Conservation (phyloP, 2,113 vertebrate genomes). For the Myrmecobius fasciatus region DNA sequence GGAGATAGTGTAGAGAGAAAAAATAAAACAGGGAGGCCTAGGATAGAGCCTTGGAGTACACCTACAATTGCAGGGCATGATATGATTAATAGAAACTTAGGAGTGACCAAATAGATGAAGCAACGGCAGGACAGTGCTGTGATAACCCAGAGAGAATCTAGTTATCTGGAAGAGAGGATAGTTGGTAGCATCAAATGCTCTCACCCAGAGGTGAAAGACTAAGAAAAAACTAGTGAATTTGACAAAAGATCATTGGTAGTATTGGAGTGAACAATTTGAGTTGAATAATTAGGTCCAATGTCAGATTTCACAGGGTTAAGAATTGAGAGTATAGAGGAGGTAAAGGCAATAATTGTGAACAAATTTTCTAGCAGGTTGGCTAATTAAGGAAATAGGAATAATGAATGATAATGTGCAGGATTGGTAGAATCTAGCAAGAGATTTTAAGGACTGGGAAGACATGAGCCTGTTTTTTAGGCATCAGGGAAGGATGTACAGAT, state of each 20-base stretch:
- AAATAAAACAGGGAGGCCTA: neutral
- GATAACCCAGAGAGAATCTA: neutral
- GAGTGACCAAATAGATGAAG: neutral
- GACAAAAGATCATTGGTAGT: neutral
- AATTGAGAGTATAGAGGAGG: neutral
- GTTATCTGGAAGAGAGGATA: neutral
- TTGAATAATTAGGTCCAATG: neutral
- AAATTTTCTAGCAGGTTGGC: too few species aligned
- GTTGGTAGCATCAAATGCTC: too few species aligned
- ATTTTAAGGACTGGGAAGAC: neutral
- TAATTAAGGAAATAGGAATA: neutral
- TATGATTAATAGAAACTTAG: neutral
- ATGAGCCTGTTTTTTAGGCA: neutral
- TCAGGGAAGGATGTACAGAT: neutral
- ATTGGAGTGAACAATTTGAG: neutral
- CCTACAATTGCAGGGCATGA: neutral
- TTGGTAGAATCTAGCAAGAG: neutral
- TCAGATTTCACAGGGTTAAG: neutral
- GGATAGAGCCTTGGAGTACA: neutral
- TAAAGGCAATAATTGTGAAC: too few species aligned
- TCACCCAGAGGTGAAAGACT: neutral
- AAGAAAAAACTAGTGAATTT: neutral
- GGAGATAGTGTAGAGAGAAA: neutral
- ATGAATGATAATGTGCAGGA: neutral
- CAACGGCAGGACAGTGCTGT: neutral